These are phyloP conservation scores for Syngnathus typhle DNA, from an alignment of 2,113 vertebrate genomes.

Conservation along the genomic window DNA sequence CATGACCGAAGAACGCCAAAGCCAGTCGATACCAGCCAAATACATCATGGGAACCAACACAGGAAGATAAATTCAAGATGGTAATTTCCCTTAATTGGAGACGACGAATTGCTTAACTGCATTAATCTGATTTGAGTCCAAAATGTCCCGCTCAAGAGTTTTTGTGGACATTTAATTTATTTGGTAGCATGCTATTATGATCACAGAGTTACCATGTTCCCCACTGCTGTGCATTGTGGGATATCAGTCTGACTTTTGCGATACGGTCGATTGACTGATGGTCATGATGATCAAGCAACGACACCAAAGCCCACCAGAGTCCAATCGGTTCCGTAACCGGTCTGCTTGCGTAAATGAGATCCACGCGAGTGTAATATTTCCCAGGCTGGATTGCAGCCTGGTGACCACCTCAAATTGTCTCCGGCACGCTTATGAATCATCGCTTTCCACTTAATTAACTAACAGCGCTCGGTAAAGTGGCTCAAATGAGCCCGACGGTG, in stretches of 20 bases:
- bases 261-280: not conserved
- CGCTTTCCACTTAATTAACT: conserved; percentile 2
- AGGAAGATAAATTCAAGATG: conserved; percentile 62
- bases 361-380: not conserved
- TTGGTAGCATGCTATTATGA: conserved; percentile 67
- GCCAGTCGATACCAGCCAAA: conserved; percentile 48
- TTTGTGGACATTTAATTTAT: conserved; percentile 75
- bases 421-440: not conserved
- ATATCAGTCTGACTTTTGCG: conserved; percentile 49
- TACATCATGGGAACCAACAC: conserved; percentile 36
- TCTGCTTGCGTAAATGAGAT: not conserved
- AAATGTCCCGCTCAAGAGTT: conserved; percentile 60
- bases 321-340: not conserved
- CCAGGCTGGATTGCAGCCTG: not conserved
- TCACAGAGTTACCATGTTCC: conserved; percentile 76
- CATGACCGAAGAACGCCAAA: conserved; percentile 11
- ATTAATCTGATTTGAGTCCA: conserved; percentile 64
- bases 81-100: conserved; percentile 71
- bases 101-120: conserved; percentile 72
- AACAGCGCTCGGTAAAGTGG: not conserved
- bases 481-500: not conserved
- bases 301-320: not conserved
- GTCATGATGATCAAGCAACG: not conserved
- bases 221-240: conserved; percentile 19
- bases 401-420: not conserved